Evolutionary conservation across 2,888 invertebrate species (phyloP), one percentile per base, ranked within the genome.

Genomic region (Cotesia congregata): DNA sequence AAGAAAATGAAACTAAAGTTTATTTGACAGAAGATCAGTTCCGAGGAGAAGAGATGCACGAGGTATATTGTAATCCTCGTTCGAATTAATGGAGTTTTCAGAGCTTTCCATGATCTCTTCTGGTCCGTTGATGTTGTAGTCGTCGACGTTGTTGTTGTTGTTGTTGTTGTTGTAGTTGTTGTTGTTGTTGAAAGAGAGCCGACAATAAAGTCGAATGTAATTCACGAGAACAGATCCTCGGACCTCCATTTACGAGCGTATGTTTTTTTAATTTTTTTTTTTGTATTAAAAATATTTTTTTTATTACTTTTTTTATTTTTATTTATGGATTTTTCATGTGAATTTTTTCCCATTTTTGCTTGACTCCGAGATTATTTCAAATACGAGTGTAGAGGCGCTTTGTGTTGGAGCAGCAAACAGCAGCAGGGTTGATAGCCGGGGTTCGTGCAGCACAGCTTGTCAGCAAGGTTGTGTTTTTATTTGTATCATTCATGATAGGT

Each of bases 391-490:
- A 88, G 87, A 86, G 75, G 73, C 77, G 82, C 79, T 79, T 80
- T 81, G 80, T 80, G 80, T 80, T 84, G 86, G 87, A 88, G 86
- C 89, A 89, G 88, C 88, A 88, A 86, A 87, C 88, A 89, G 88
- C 89, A 89, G 89, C 89, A 85, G 87, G 88, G 88, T 88, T 89
- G 86, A 85, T 88, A 88, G 88, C 87, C 85, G 86, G 88, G 86
- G 83, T 86, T 88, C 89, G 89, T 89, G 90, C 89, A 89, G 89
- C 89, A 88, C 89, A 89, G 89, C 89, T 89, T 89, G 89, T 88
- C 89, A 89, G 89, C 89, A 89, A 88, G 89, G 88, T 89, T 87
- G 88, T 89, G 88, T 88, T 86, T 50, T 85, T 72, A 76, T 84
- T 85, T 81, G 87, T 88, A 86, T 88, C 86, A 85, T 86, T 86